phyloP scores from a whole-genome alignment of 2,113 vertebrate genomes.

The Noctilio leporinus region DNA sequence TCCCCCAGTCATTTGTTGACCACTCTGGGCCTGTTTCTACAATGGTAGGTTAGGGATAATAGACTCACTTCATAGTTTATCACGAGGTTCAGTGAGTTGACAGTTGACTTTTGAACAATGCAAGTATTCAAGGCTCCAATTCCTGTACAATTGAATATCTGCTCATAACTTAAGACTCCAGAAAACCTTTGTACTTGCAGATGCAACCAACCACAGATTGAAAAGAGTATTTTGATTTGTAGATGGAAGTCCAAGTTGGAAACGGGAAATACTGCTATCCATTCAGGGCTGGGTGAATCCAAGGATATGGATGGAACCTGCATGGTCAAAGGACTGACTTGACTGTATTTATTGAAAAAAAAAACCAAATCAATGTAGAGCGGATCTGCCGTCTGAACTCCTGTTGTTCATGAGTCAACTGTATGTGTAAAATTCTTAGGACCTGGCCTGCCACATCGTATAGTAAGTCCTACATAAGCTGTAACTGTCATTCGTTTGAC shows the following conservation, averaged over 20 bases:
- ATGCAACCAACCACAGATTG: background rate
- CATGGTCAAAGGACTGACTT: background rate
- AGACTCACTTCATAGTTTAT: background rate
- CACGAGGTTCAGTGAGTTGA: background rate
- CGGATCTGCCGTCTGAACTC: background rate
- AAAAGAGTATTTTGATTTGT: no score
- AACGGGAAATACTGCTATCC: background rate
- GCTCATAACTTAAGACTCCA: background rate
- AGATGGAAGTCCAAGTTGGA: background rate
- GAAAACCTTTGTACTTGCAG: background rate
- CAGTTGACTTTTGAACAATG: background rate
- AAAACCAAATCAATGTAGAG: background rate
- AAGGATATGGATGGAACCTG: background rate
- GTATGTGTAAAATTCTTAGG: background rate
- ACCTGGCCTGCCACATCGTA: fast-evolving
- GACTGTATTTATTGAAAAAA: background rate
- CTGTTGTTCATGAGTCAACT: background rate
- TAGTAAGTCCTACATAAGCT: background rate
- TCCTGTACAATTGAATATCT: background rate
- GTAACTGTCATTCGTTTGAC: background rate
- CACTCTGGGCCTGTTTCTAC: background rate
- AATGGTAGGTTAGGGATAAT: background rate
- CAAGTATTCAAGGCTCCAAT: background rate
- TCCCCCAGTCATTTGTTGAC: background rate
- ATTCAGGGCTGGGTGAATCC: background rate